Evolutionary conservation across 2,888 invertebrate species (phyloP), one percentile per base, ranked within the genome.

Genomic region (Nezara viridula): DNA sequence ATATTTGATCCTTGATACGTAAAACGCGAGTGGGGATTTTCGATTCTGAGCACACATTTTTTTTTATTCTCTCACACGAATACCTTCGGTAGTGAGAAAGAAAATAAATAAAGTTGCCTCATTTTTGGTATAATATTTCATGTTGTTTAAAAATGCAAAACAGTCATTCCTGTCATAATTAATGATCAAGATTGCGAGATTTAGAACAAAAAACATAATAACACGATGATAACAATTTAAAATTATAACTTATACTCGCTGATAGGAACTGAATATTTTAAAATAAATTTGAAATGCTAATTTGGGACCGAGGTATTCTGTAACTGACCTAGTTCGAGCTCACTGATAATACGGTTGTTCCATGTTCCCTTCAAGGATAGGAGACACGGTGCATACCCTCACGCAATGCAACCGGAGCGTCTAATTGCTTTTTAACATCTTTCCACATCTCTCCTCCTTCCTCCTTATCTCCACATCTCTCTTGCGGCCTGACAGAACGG

Each of bases 341-440:
- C 66, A 73, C 32, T 81, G n/a, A 44, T 44, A 81, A n/a, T 37
- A 44, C n/a, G 81, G 81, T 81, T 81, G 14, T 47, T 81, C 44
- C 81, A 4, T n/a, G 44, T n/a, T 81, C 44, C 12, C n/a, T 4
- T 21, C 81, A 81, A 81, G 81, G 81, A 81, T 44, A 81, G 81
- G 81, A 81, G 81, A 81, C 44, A 44, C 81, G 81, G 32, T 73
- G 32, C 66, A 32, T 73, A 73, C 19, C 24, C 81, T 81, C 81
- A 81, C 81, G 81, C 81, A 81, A 81, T 81, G 44, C 37, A 73
- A 37, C 81, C 81, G n/a, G n/a, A 81, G n/a, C 81, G 44, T 44
- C 81, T 81, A 81, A 81, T 81, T 44, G 44, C 81, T 44, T 81
- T 81, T 81, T 81, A 81, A 81, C 40, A 44, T 44, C 81, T 81